These are phyloP conservation scores for Hymenopus coronatus DNA, from an alignment of 2,888 invertebrate genomes.

Conservation along the genomic window DNA sequence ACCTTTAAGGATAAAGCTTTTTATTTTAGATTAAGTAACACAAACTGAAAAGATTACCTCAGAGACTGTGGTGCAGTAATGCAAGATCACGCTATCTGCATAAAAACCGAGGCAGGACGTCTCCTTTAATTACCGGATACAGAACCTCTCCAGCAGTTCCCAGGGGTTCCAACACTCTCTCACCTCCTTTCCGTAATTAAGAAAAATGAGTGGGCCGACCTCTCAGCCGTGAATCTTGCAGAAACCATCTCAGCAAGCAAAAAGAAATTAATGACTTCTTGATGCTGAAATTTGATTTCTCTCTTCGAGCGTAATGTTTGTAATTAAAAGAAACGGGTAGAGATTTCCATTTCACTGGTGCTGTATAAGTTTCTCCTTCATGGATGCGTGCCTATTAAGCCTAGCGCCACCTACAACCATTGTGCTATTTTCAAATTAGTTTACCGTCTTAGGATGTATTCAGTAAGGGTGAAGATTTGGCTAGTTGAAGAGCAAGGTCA, in stretches of 20 bases:
- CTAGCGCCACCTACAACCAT: background rate
- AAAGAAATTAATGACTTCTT: background rate
- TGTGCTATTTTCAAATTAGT: background rate
- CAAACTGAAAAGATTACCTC: background rate
- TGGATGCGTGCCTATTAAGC: background rate
- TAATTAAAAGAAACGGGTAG: background rate
- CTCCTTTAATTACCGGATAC: background rate
- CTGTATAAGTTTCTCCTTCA: background rate
- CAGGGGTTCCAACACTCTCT: background rate
- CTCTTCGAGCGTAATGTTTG: background rate
- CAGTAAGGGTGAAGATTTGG: background rate
- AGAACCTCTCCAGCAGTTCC: background rate
- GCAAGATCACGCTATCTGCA: background rate
- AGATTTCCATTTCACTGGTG: background rate
- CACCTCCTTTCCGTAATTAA: constrained; percentile 10
- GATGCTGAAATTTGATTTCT: background rate
- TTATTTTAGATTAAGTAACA: background rate
- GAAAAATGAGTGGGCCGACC: constrained; percentile 3
- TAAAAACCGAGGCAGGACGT: background rate
- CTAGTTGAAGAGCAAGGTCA: background rate
- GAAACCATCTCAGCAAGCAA: background rate
- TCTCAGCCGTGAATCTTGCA: background rate
- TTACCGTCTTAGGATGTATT: background rate
- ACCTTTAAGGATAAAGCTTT: background rate
- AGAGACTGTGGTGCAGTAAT: background rate